Base-by-base conservation (phyloP, 2,113 vertebrate species). In the Tympanuchus pallidicinctus region DNA sequence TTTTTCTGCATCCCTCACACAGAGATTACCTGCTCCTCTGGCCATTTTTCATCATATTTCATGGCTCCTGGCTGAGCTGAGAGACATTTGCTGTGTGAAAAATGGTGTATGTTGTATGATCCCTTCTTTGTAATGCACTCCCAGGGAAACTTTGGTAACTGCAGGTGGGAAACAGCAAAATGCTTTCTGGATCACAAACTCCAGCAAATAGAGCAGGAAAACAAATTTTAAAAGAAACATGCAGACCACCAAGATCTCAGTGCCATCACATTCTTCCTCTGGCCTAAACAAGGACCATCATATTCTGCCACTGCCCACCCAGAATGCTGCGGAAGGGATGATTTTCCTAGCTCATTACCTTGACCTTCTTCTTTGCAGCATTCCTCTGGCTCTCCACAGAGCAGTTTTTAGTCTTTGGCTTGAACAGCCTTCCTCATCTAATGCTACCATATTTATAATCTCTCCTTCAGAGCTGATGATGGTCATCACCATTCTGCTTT, bases 331-430 rank as follows among this genome's bases (percentile, higher is more conserved):
- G 38, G 56, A 66, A 86, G 54, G 21, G 66, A 36, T 81, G 32
- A 67, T 88, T 88, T 82, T 40, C 66, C 28, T 40, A 43, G 57
- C 36, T 20, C 0, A 0, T 93, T 78, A 47, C 57, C 43, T 81
- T 96, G 70, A 54, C 27, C 69, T 72, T 30, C 75, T 40, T 86
- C 59, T 82, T 73, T 76, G 30, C 54, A 79, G 24, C 9, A 52
- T 61, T 64, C 45, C 52, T 86, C 66, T 86, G 32, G 38, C 65
- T 95, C 61, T 67, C 48, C 24, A 36, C 40, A 30, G 65, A 72
- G 34, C 34, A 61, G 72, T 63, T 86, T 54, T n/a, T 81, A 78
- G 28, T 45, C 52, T 92, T 90, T 82, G 27, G 11, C 43, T 86
- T 32, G 21, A 56, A n/a, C 28, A 24, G 27, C 19, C 18, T 38